Evolutionary conservation across 2,113 vertebrate genomes (phyloP).

Genomic region (Melanerpes formicivorus): DNA sequence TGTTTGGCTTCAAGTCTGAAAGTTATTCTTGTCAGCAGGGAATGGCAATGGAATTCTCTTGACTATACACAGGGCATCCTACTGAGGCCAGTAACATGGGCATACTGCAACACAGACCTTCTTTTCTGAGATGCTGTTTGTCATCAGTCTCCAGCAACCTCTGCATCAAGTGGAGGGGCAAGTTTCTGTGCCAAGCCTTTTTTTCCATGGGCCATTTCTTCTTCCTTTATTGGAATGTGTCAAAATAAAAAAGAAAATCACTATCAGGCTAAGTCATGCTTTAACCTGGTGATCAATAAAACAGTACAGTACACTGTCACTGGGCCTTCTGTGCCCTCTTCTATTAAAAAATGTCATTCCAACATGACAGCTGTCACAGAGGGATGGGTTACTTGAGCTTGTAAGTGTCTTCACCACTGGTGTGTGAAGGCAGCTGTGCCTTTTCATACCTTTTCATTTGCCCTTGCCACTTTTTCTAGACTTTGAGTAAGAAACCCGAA

Average conservation of each 20-base stretch:
- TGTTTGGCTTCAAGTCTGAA: not conserved
- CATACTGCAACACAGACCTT: not conserved
- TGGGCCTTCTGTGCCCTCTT: not conserved
- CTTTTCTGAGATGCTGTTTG: not conserved
- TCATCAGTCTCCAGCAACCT: not conserved
- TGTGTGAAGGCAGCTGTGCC: not conserved
- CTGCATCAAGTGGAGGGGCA: not conserved
- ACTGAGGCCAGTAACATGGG: not conserved
- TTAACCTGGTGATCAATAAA: not conserved
- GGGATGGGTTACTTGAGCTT: not conserved
- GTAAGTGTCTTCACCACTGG: not conserved
- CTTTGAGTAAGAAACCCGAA: not conserved
- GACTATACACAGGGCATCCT: not conserved
- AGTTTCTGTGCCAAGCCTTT: not conserved
- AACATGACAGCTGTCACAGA: not conserved
- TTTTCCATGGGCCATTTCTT: not conserved
- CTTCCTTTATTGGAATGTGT: not conserved
- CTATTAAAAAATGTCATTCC: not conserved
- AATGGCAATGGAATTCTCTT: not conserved
- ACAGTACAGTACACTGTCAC: fast-evolving
- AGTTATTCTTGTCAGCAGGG: not conserved
- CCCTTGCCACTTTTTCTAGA: not conserved
- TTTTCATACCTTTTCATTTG: conserved; percentile 4
- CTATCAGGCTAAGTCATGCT: not conserved
- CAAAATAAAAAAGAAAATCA: not conserved